A percentile compares a stretch with the other conserved stretches of the same genome.
phyloP scores from a whole-genome alignment of 2,888 invertebrate genomes.

The Ectropis crepuscularia region DNA sequence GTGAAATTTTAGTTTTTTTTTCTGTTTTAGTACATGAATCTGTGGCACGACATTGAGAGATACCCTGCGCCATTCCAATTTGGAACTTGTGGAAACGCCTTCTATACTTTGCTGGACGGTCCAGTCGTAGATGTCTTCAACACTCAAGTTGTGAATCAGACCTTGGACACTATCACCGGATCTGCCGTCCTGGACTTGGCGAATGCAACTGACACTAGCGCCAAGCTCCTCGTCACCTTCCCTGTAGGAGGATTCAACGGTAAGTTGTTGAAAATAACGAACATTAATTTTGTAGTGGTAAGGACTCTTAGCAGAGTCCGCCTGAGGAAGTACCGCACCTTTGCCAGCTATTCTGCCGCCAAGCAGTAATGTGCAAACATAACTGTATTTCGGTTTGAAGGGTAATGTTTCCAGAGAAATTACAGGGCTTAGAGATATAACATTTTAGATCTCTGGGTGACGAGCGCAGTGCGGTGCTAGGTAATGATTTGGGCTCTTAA shows the following conservation, averaged over 20 bases:
- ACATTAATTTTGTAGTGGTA: too few relatives aligned
- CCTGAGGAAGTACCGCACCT: too few relatives aligned
- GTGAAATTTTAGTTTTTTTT: not conserved
- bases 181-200: slow-evolving; percentile 47
- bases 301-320: too few relatives aligned
- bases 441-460: too few relatives aligned
- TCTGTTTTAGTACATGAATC: slow-evolving; percentile 55
- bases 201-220: slow-evolving; percentile 80
- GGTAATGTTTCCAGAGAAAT: too few relatives aligned
- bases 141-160: slow-evolving; percentile 61
- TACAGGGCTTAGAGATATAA: too few relatives aligned
- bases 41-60: slow-evolving; percentile 62
- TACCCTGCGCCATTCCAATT: slow-evolving; percentile 60
- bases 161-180: slow-evolving; percentile 58
- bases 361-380: too few relatives aligned
- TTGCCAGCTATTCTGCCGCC: too few relatives aligned
- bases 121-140: slow-evolving; percentile 50
- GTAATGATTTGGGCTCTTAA: too few relatives aligned
- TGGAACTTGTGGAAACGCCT: slow-evolving; percentile 63
- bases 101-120: slow-evolving; percentile 48
- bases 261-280: slow-evolving; percentile 35
- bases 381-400: too few relatives aligned
- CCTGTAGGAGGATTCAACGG: slow-evolving; percentile 69
- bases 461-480: too few relatives aligned
- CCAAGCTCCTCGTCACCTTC: slow-evolving; percentile 86